These are phyloP conservation scores for Cariama cristata DNA, from an alignment of 2,113 vertebrate species.

Conservation along the genomic window DNA sequence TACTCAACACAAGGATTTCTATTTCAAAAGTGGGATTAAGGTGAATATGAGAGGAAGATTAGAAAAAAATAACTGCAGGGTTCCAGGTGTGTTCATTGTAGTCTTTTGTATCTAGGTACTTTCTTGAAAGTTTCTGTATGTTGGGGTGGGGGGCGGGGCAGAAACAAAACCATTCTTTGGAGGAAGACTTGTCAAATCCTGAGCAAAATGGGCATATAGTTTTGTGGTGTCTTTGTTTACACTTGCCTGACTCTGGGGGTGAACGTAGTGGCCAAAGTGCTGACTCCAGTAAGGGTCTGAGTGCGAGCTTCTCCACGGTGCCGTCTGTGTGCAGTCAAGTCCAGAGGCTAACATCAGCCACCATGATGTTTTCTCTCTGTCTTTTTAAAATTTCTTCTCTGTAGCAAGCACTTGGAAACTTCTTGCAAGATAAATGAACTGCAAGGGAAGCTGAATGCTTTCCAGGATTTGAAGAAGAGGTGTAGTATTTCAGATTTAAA, in stretches of 20 bases:
- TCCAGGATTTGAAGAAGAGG: slow-evolving; percentile 29
- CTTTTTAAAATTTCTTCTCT: neutral
- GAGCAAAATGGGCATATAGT: neutral
- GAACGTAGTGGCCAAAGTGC: neutral
- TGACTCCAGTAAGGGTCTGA: neutral
- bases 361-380: neutral
- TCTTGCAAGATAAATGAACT: slow-evolving; percentile 44
- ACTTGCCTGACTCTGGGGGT: neutral
- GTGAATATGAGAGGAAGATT: neutral
- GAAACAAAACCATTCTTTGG: neutral
- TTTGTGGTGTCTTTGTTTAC: neutral
- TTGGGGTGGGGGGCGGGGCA: neutral
- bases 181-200: neutral
- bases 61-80: neutral
- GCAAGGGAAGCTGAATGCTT: neutral
- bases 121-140: neutral
- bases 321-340: neutral
- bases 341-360: neutral
- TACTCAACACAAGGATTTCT: neutral
- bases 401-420: neutral
- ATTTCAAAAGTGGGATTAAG: neutral
- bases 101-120: neutral
- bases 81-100: neutral
- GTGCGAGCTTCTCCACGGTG: neutral
- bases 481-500: slow-evolving; percentile 6